Base-by-base conservation (phyloP, 2,113 vertebrate genomes). In the Thamnaconus septentrionalis region DNA sequence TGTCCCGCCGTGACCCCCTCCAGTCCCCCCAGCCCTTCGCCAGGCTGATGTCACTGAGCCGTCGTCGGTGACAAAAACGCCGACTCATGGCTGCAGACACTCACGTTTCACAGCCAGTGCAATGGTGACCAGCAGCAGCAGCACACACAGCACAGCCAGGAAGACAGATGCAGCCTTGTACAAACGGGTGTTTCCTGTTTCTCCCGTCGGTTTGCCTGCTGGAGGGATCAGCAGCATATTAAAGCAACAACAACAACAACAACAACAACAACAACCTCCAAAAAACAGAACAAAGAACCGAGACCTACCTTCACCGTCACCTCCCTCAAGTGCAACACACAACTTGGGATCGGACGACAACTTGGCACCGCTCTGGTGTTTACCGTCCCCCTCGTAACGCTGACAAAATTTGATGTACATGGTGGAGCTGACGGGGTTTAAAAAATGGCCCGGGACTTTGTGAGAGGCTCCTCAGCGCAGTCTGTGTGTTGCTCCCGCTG, bases 371-470 rank as follows among this genome's bases (percentile, higher is more conserved):
- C 7, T 55, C 12, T 79, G 61, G 3, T 74, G 74, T 51, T 76
- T 80, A 12, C 74, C 70, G 41, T 79, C 76, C 39, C 10, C 53
- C 7, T 46, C 65, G 64, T 80, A 84, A 59, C 40, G 67, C 53
- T 80, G 66, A 4, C 76, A 88, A 41, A 90, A 85, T 80, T 90
- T 88, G 7, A 92, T 78, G 9, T 90, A 89, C 89, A 91, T 91
- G 44, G 7, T 6, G 48, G 48, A 31, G 18, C 18, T 31, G 18
- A 31, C 18, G 18, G 18, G 18, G 18, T 31, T 31, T 31, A 48
- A 61, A 54, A 66, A 59, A 1, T 4, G 49, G 59, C n/a, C 56
- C 46, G 53, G 50, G 64, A 44, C 61, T 47, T 63, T 44, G 18
- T 8, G 39, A 10, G 41, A 43, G 31, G 52, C 40, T 7, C 64